Evolutionary conservation across 2,797 vertebrate genomes (phyloP).

Genomic region (Lindbergichthys nudifrons): DNA sequence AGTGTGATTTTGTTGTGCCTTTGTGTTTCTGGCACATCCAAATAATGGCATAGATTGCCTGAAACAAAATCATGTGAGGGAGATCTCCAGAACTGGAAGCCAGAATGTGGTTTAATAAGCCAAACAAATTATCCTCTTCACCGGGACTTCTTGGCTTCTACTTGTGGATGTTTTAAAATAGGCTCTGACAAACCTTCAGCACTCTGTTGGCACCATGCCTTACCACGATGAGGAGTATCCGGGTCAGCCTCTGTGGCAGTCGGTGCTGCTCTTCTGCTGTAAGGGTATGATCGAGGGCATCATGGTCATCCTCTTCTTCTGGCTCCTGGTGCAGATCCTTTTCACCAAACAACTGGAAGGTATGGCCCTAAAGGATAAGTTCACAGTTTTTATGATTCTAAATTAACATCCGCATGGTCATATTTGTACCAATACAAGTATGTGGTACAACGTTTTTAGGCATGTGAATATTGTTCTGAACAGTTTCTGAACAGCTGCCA

Average conservation of each 20-base stretch:
- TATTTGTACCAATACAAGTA: neutral
- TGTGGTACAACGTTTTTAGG: neutral
- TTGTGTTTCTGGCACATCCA: constrained; percentile 1
- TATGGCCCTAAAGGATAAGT: constrained; percentile 44
- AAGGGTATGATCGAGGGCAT: constrained; percentile 87
- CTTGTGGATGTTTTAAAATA: constrained; percentile 45
- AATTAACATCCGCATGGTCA: neutral
- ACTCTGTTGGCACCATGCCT: constrained; percentile 70
- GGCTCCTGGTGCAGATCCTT: constrained; percentile 86
- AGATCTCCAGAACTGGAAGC: constrained; percentile 15
- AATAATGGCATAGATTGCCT: constrained; percentile 38
- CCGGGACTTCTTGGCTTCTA: constrained; percentile 16
- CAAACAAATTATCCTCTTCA: constrained; percentile 9
- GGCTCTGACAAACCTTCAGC: constrained; percentile 5
- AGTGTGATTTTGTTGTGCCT: constrained; percentile 32
- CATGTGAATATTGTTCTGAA: neutral
- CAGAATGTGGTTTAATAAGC: constrained; percentile 20
- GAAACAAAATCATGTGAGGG: neutral
- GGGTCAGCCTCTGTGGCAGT: constrained; percentile 81
- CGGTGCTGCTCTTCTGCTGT: constrained; percentile 83
- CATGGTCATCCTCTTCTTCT: constrained; percentile 84
- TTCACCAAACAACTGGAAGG: constrained; percentile 86
- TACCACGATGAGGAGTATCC: constrained; percentile 77
- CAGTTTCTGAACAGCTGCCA: neutral
- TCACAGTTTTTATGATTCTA: neutral